phyloP scores from a whole-genome alignment of 2,888 invertebrate species.

The Thecocarcelia acutangulata region DNA sequence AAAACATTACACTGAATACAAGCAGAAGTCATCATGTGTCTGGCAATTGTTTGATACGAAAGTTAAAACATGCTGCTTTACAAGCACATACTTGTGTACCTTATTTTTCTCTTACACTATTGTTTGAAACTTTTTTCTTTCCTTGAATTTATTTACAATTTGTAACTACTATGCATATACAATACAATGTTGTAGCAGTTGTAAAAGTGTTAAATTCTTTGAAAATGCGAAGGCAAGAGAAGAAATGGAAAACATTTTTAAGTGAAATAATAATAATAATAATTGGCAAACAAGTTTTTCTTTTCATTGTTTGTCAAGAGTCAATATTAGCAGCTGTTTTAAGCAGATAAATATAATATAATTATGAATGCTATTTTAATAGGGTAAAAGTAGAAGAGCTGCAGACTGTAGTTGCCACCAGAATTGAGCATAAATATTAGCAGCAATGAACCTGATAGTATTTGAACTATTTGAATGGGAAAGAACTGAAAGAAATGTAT shows the following conservation, averaged over 20 bases:
- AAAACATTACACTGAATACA: background rate
- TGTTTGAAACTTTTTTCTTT: background rate
- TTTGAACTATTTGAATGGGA: too few species aligned
- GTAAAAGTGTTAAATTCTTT: slow-evolving; percentile 61
- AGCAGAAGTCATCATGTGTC: slow-evolving; percentile 34
- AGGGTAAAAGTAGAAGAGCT: background rate
- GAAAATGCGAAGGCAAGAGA: background rate
- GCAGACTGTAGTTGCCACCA: too few species aligned
- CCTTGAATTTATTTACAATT: background rate
- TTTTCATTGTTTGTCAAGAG: slow-evolving; percentile 34
- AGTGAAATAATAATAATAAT: slow-evolving; percentile 13
- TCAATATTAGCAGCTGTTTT: slow-evolving; percentile 55
- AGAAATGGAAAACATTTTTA: background rate
- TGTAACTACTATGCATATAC: slow-evolving; percentile 34
- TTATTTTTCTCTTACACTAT: background rate
- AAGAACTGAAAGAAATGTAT: too few species aligned
- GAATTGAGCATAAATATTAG: too few species aligned
- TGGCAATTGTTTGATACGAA: slow-evolving; percentile 8
- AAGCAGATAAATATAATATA: slow-evolving; percentile 42
- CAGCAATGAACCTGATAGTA: too few species aligned
- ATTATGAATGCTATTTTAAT: background rate
- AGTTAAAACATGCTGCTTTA: slow-evolving; percentile 20
- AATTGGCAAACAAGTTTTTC: slow-evolving; percentile 44
- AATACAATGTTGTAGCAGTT: slow-evolving; percentile 34
- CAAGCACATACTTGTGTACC: background rate